Conservation (phyloP, 1,140 invertebrate genomes). For the Trichonephila inaurata region DNA sequence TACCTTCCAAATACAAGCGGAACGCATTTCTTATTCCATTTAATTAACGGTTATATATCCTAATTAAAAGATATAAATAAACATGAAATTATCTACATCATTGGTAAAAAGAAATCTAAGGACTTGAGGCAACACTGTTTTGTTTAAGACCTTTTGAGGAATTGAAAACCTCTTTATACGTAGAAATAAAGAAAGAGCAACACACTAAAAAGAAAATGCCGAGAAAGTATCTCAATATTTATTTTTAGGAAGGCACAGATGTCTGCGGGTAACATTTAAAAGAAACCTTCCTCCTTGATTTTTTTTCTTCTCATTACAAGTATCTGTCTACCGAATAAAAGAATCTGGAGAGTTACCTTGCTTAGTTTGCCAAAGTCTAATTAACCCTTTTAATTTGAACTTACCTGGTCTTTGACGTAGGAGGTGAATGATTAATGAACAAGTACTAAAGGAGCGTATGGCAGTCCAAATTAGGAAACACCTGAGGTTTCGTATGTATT, state of each 20-base stretch:
- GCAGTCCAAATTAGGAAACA: slow-evolving; percentile 62
- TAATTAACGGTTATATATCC: background rate
- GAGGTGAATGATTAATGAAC: slow-evolving; percentile 63
- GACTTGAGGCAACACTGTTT: background rate
- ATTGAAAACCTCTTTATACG: background rate
- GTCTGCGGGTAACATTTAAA: slow-evolving; percentile 34
- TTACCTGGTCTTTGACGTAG: slow-evolving; percentile 39
- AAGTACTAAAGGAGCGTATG: slow-evolving; percentile 6
- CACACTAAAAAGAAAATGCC: background rate
- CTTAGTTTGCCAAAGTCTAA: slow-evolving; percentile 43
- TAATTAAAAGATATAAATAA: background rate
- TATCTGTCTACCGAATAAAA: slow-evolving; percentile 4
- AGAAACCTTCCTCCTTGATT: background rate
- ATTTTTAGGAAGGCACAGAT: background rate
- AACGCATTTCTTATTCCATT: background rate
- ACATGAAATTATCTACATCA: background rate
- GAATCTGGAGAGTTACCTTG: slow-evolving; percentile 1
- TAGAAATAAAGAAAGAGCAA: background rate
- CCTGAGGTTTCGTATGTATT: slow-evolving; percentile 58
- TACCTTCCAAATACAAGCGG: background rate
- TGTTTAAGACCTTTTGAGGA: background rate
- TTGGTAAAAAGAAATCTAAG: background rate
- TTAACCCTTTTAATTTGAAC: slow-evolving; percentile 66
- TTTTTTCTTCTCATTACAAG: background rate
- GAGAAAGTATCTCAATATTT: slow-evolving; percentile 24